Evolutionary conservation across 2,113 vertebrate species (phyloP).

Genomic region (Plectropomus leopardus): DNA sequence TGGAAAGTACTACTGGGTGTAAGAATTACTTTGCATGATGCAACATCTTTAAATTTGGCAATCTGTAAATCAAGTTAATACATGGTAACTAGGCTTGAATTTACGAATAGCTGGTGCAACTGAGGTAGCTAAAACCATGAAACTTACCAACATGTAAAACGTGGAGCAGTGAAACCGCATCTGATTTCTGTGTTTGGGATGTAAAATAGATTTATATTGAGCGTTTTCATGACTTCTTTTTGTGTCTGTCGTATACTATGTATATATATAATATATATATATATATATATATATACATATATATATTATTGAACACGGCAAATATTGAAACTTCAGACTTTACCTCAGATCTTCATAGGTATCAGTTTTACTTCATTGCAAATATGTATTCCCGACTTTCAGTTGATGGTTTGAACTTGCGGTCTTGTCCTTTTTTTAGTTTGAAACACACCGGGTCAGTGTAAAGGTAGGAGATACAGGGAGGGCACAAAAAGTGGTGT

Average conservation of each 20-base stretch:
- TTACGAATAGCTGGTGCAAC: conserved; percentile 15
- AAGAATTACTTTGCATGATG: neutral
- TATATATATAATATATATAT: conserved; percentile 29
- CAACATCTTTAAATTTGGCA: neutral
- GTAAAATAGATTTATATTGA: conserved; percentile 43
- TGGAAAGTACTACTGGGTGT: neutral
- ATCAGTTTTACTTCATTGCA: conserved; percentile 58
- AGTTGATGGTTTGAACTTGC: conserved; percentile 24
- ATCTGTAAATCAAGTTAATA: neutral
- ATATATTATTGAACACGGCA: conserved; percentile 52
- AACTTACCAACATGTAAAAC: conserved; percentile 4
- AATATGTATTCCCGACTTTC: conserved; percentile 49
- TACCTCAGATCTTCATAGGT: conserved; percentile 71
- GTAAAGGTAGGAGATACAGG: neutral
- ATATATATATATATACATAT: conserved; percentile 28
- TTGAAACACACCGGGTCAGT: conserved; percentile 8
- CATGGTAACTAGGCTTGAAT: neutral
- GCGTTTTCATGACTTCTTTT: conserved; percentile 32
- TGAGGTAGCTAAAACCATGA: neutral
- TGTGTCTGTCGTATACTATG: conserved; percentile 47
- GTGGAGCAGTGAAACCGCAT: conserved; percentile 20
- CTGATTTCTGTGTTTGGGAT: conserved; percentile 36
- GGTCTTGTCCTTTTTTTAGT: conserved; percentile 34
- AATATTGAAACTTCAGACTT: conserved; percentile 69
- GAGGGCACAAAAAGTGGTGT: conserved; percentile 10